Base-by-base conservation (phyloP, 1,140 invertebrate species). In the Zaprionus nigranus region DNA sequence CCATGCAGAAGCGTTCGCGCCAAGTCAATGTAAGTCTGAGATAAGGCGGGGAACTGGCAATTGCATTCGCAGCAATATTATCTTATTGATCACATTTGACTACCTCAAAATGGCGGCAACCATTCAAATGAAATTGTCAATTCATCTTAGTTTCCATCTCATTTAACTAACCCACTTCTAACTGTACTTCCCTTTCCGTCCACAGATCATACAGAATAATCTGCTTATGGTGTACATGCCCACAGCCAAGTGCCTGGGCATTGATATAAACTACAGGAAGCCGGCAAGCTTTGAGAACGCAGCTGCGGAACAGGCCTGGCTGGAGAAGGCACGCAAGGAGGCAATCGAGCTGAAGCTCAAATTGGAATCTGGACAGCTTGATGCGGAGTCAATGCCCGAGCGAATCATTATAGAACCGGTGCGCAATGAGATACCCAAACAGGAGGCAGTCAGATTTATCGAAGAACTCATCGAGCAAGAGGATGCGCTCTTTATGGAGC, bases 351-450 rank as follows among this genome's bases (percentile, higher is more conserved):
- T 93, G 3, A 92, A 92, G 62, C 58, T 93, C 0, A 85, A 91
- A 77, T 53, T 93, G 88, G 94, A 96, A 82, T 94, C 93, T 26
- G 95, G 95, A 0, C 94, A 95, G 88, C 93, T 95, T 26, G 93
- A 94, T 30, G 90, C 94, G 0, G 94, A 95, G 51, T 93, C 94
- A 4, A 93, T 96, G 13, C 92, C 94, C 58, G 94, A 94, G 13
- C 94, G 94, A 62, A 83, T 96, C 22, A 94, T 95, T 26, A 94
- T 94, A 73, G 94, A 95, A 79, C 93, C 94, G 0, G 9, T 58
- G 6, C 86, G 86, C 13, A 68, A 15, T 43, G 82, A 90, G 38
- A 90, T 90, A 53, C 80, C 86, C 40, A 91, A 91, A 26, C 77
- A 81, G 46, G 86, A 90, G 54, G 86, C 87, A 0, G 73, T 73